These are phyloP conservation scores for Chlorodrepanis virens DNA, from an alignment of 2,113 vertebrate species.

Conservation along the genomic window DNA sequence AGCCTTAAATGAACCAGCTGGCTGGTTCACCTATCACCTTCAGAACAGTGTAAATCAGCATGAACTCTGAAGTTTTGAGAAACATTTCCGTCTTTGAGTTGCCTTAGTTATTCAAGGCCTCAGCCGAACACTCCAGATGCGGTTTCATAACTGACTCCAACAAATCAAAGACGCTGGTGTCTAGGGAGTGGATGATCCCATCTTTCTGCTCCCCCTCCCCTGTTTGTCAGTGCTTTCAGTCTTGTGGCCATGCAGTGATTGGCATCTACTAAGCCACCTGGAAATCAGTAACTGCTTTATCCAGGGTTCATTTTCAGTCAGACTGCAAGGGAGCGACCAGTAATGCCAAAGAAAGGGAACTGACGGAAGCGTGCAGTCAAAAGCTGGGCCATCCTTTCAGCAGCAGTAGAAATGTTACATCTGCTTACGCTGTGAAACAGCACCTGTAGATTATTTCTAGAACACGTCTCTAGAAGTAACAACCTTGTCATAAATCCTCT, in stretches of 20 bases:
- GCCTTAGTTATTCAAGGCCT: not conserved
- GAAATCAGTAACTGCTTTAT: not conserved
- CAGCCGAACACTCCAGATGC: not conserved
- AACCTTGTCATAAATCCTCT: not conserved
- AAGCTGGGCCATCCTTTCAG: not conserved
- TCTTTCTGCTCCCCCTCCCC: not conserved
- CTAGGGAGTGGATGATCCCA: not conserved
- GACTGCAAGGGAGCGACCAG: not conserved
- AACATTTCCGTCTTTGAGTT: not conserved
- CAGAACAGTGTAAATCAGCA: not conserved
- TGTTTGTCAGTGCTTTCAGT: not conserved
- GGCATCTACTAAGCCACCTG: not conserved
- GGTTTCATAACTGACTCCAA: not conserved
- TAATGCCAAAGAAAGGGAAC: not conserved
- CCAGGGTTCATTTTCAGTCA: not conserved
- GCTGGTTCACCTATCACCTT: not conserved
- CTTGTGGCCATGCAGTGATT: rapidly evolving
- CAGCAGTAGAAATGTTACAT: not conserved
- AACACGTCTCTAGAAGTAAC: not conserved
- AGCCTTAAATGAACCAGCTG: not conserved
- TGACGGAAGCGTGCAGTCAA: not conserved
- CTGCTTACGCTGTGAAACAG: not conserved
- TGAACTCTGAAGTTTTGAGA: not conserved
- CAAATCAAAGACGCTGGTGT: not conserved
- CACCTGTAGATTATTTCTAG: not conserved